Percentiles rank a stretch among this genome's conserved stretches.
Evolutionary conservation across 1,140 invertebrate genomes (phyloP).

Genomic region (Brachionus plicatilis): DNA sequence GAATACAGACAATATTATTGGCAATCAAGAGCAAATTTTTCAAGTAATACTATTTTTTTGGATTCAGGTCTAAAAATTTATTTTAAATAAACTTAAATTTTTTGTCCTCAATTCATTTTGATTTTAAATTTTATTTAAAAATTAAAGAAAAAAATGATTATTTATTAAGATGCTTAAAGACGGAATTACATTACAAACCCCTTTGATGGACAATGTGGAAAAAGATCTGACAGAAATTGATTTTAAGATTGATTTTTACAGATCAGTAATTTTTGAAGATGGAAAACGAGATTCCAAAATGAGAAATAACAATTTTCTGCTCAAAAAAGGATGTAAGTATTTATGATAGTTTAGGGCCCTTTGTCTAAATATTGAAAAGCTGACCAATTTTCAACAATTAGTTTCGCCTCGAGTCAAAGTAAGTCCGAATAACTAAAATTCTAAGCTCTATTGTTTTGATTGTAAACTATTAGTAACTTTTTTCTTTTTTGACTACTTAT

Average conservation of each 20-base stretch:
- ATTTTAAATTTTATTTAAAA: background rate
- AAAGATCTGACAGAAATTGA: background rate
- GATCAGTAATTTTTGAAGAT: background rate
- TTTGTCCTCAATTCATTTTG: too few relatives aligned
- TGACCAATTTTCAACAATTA: background rate
- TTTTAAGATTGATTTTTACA: constrained; percentile 14
- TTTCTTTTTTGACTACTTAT: background rate
- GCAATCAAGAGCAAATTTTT: background rate
- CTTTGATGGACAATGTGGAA: background rate
- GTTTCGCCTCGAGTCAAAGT: background rate
- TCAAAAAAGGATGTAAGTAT: constrained; percentile 32
- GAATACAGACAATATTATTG: background rate
- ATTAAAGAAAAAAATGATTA: background rate
- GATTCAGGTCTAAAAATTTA: too few relatives aligned
- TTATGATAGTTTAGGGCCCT: background rate
- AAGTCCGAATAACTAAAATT: background rate
- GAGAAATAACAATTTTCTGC: background rate
- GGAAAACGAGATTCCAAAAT: background rate
- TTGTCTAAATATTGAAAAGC: background rate
- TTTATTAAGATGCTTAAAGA: background rate
- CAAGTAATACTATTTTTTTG: background rate
- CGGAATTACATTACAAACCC: background rate
- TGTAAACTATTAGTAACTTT: background rate
- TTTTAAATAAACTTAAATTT: too few relatives aligned
- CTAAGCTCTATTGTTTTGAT: background rate